Percentiles rank a stretch among this genome's conserved stretches.
phyloP scores from a whole-genome alignment of 1,140 invertebrate species.

The Bemisia tabaci region DNA sequence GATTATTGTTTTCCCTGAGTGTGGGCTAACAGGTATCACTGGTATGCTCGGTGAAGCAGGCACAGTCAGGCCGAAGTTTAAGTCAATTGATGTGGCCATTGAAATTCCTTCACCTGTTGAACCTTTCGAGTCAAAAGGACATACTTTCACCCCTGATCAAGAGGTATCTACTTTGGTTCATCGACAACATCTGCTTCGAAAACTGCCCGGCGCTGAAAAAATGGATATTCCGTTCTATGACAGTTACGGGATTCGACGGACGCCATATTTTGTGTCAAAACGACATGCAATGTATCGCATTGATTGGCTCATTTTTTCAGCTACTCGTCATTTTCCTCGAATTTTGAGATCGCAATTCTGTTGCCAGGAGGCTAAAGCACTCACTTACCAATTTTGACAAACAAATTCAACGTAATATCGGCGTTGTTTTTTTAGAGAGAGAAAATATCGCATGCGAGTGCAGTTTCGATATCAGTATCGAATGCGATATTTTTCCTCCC shows the following conservation, averaged over 20 bases:
- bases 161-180: too few species aligned
- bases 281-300: background rate
- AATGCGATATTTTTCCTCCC: too few species aligned
- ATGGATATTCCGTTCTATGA: background rate
- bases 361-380: too few species aligned
- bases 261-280: background rate
- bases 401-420: too few species aligned
- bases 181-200: too few species aligned
- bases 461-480: too few species aligned
- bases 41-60: too few species aligned
- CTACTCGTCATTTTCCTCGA: background rate
- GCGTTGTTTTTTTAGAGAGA: too few species aligned
- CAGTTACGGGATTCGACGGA: background rate
- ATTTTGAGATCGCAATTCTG: background rate
- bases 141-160: background rate
- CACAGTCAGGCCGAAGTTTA: background rate
- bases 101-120: background rate
- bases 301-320: background rate
- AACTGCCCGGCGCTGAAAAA: background rate
- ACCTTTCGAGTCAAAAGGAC: background rate
- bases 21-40: conserved; percentile 32
- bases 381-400: too few species aligned
- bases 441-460: too few species aligned
- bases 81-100: background rate
- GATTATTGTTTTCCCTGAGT: conserved; percentile 74